phyloP scores from a whole-genome alignment of 2,797 vertebrate genomes.

The Florisuga fusca region DNA sequence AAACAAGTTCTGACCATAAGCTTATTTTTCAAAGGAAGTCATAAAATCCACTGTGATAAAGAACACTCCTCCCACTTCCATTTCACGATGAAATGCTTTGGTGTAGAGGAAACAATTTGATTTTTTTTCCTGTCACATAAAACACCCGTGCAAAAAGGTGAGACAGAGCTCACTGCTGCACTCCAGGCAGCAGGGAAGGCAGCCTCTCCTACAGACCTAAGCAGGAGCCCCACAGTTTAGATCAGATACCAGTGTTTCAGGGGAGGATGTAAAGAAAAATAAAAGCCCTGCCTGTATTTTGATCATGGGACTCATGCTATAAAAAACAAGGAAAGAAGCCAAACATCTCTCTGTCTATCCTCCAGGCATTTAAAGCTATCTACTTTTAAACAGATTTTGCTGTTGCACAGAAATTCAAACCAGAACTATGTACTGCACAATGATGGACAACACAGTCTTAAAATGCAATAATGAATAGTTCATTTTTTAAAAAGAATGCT shows the following conservation, averaged over 20 bases:
- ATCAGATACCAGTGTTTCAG: neutral
- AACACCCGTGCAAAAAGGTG: conserved; percentile 43
- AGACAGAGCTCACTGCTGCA: conserved; percentile 51
- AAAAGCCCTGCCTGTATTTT: neutral
- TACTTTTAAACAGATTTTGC: neutral
- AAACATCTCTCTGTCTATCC: neutral
- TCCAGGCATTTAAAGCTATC: neutral
- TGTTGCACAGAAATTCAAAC: neutral
- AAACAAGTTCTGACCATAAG: conserved; percentile 1
- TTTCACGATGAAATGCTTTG: conserved; percentile 35
- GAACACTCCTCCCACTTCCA: conserved; percentile 57
- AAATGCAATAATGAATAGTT: neutral
- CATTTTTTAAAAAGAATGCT: fast-evolving
- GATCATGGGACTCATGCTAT: neutral
- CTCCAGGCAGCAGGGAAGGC: neutral
- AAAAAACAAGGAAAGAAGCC: neutral
- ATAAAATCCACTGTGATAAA: conserved; percentile 71
- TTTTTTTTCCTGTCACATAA: conserved; percentile 71
- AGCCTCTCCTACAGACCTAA: conserved; percentile 7
- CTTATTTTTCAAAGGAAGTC: conserved; percentile 73
- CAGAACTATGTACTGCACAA: neutral
- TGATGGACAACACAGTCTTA: neutral
- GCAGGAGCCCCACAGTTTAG: neutral
- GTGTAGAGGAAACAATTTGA: conserved; percentile 76
- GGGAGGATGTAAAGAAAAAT: neutral